Percentiles rank a stretch among this genome's conserved stretches.
phyloP scores from a whole-genome alignment of 2,888 invertebrate species.

The Boloria selene region DNA sequence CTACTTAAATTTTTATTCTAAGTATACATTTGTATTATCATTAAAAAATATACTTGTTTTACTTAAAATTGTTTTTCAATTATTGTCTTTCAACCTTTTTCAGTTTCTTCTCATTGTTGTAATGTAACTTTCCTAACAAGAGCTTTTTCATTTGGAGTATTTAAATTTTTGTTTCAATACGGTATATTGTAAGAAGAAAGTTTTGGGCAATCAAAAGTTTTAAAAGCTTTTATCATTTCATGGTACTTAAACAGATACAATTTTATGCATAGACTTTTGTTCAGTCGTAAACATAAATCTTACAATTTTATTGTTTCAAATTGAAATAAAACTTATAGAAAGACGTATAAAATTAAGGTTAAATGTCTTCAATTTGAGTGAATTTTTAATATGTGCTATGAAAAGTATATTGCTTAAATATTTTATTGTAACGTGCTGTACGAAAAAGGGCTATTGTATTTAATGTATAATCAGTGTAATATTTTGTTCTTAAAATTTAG shows the following conservation, averaged over 20 bases:
- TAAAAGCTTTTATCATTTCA: constrained; percentile 24
- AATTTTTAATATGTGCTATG: too few relatives aligned
- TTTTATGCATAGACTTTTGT: constrained; percentile 10
- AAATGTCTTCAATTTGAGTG: too few relatives aligned
- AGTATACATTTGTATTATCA: neutral
- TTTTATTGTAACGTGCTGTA: too few relatives aligned
- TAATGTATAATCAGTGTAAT: too few relatives aligned
- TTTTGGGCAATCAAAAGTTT: constrained; percentile 21
- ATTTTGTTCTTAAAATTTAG: too few relatives aligned
- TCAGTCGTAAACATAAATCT: constrained; percentile 17
- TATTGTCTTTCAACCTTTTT: too few relatives aligned
- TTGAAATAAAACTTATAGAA: constrained; percentile 4
- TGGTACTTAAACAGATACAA: constrained; percentile 13
- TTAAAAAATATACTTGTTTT: neutral
- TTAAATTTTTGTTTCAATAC: too few relatives aligned
- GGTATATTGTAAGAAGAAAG: constrained; percentile 9
- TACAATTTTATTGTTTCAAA: constrained; percentile 1
- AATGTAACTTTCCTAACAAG: too few relatives aligned
- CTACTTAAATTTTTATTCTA: constrained; percentile 14
- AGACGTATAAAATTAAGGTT: neutral
- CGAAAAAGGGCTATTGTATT: too few relatives aligned
- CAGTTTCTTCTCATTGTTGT: too few relatives aligned
- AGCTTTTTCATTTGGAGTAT: too few relatives aligned
- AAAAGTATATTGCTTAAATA: too few relatives aligned
- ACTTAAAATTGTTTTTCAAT: neutral